Evolutionary conservation across 53 echinoderm and acorn worm genomes (phyloP).

Genomic region (Astropecten irregularis): DNA sequence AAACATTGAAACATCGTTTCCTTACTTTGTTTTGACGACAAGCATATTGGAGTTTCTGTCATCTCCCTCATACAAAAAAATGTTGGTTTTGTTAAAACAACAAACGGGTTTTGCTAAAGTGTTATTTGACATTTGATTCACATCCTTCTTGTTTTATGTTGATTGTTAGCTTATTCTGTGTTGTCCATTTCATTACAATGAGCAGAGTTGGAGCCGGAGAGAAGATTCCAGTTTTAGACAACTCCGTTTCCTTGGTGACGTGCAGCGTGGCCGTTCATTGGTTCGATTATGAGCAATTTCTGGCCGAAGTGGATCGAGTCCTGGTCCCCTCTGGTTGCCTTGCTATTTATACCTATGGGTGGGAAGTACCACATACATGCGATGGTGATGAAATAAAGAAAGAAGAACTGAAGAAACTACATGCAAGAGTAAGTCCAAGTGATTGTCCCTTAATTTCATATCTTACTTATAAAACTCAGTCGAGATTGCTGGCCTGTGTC

Average conservation of each 20-base stretch:
- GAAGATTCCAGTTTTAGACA: constrained; percentile 43
- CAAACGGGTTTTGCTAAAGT: neutral
- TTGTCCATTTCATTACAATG: neutral
- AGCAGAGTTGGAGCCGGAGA: constrained; percentile 49
- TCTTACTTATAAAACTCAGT: neutral
- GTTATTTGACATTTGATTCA: neutral
- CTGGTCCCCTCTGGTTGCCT: constrained; percentile 74
- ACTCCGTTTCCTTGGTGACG: constrained; percentile 65
- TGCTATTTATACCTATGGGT: constrained; percentile 63
- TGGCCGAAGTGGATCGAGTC: constrained; percentile 61
- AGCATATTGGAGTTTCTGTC: too few species aligned
- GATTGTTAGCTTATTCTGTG: too few species aligned
- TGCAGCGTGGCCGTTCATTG: constrained; percentile 77
- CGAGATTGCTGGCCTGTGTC: neutral
- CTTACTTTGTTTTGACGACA: too few species aligned
- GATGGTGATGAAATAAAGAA: neutral
- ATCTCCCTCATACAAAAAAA: too few species aligned
- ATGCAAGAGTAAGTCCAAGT: neutral
- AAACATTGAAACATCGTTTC: too few species aligned
- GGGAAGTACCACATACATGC: neutral
- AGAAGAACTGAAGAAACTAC: neutral
- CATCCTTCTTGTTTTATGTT: too few species aligned
- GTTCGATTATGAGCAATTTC: constrained; percentile 68
- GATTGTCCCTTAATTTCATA: neutral
- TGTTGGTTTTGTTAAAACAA: neutral